These are phyloP conservation scores for Leucozona laternaria DNA, from an alignment of 2,888 invertebrate species.

Conservation along the genomic window DNA sequence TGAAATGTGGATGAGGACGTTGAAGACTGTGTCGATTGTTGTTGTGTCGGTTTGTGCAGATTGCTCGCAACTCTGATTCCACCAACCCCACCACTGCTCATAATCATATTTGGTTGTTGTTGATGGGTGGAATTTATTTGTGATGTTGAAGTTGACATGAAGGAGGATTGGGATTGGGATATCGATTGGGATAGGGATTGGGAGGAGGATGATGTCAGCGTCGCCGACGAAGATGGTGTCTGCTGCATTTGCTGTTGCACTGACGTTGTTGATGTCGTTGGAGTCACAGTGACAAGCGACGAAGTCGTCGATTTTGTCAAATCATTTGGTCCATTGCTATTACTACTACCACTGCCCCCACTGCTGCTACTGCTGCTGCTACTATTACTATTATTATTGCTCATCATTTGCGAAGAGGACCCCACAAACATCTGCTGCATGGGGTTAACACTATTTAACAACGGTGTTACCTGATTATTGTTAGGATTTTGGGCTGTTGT, in stretches of 20 bases:
- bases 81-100: conserved; percentile 75
- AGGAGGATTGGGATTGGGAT: conserved; percentile 32
- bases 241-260: conserved; percentile 66
- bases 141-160: conserved; percentile 58
- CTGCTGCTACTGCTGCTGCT: conserved; percentile 63
- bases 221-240: conserved; percentile 62
- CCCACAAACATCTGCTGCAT: conserved; percentile 61
- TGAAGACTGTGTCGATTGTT: conserved; percentile 75
- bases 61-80: conserved; percentile 82
- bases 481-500: conserved; percentile 41
- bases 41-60: conserved; percentile 80
- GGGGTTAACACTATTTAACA: conserved; percentile 57
- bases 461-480: conserved; percentile 53
- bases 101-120: conserved; percentile 41
- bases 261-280: conserved; percentile 66
- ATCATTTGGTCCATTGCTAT: conserved; percentile 80
- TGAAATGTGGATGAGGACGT: conserved; percentile 66
- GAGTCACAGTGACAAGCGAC: conserved; percentile 70
- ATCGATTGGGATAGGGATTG: conserved; percentile 25
- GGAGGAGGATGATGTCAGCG: conserved; percentile 49
- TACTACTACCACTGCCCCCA: conserved; percentile 70
- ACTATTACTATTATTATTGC: conserved; percentile 59
- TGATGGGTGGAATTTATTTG: conserved; percentile 61
- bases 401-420: conserved; percentile 59
- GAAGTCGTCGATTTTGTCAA: conserved; percentile 78